Conservation (phyloP, 2,797 vertebrate genomes). For the Nannoperca australis region DNA sequence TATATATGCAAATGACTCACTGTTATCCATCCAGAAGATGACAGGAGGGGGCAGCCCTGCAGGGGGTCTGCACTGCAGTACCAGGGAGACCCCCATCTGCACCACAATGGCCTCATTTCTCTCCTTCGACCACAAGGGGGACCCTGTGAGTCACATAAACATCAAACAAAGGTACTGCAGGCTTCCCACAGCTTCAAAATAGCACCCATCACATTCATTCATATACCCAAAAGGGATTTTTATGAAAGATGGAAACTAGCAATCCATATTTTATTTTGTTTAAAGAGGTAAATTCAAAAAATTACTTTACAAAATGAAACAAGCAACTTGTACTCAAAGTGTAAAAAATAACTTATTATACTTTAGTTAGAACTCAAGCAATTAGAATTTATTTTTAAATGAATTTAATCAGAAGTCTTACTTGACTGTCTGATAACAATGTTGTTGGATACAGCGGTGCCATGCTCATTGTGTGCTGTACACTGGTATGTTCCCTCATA, state of each 20-base stretch:
- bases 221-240: background rate
- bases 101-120: conserved; percentile 90
- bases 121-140: conserved; percentile 98
- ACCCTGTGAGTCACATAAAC: conserved; percentile 85
- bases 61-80: conserved; percentile 94
- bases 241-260: background rate
- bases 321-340: background rate
- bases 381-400: background rate
- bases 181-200: background rate
- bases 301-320: background rate
- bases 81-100: conserved; percentile 88
- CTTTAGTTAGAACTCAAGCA: background rate
- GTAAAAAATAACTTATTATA: background rate
- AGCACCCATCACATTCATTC: background rate
- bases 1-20: conserved; percentile 82
- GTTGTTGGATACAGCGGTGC: conserved; percentile 93
- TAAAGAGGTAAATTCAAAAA: background rate
- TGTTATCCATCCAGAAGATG: conserved; percentile 99
- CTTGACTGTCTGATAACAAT: conserved; percentile 94
- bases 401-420: conserved; percentile 78
- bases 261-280: background rate
- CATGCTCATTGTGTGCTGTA: conserved; percentile 92
- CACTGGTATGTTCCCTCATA: conserved; percentile 98
- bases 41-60: conserved; percentile 94
- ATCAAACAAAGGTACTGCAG: conserved; percentile 36